phyloP scores from a whole-genome alignment of 2,797 vertebrate genomes.

The Stomatorhinus walkeri region DNA sequence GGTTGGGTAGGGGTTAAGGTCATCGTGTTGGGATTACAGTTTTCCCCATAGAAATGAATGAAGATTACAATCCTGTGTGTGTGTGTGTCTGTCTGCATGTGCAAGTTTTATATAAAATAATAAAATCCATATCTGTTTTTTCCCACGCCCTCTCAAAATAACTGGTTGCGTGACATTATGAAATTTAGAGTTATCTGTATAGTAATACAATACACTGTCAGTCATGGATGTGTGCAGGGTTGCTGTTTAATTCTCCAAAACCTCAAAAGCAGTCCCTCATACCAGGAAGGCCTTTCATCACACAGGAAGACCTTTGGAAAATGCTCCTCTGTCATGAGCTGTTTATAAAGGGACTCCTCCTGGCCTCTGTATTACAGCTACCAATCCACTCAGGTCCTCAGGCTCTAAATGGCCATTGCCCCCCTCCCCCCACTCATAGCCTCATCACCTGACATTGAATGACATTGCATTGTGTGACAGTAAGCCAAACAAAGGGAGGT shows the following conservation, averaged over 20 bases:
- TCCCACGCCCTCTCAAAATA: too few relatives aligned
- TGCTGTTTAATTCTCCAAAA: neutral
- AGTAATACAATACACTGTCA: neutral
- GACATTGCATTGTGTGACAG: slow-evolving; percentile 28
- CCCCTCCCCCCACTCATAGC: neutral
- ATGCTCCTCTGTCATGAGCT: neutral
- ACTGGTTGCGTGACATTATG: too few relatives aligned
- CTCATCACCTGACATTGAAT: slow-evolving; percentile 10
- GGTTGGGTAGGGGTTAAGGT: neutral
- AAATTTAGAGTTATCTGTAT: neutral
- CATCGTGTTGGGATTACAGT: neutral
- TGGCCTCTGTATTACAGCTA: neutral
- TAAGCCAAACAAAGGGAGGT: slow-evolving; percentile 39
- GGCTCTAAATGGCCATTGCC: neutral
- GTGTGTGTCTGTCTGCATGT: too few relatives aligned
- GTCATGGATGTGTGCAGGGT: neutral
- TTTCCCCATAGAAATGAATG: neutral
- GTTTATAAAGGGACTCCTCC: neutral
- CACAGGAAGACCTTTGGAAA: neutral
- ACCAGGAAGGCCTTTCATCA: neutral
- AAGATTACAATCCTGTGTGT: too few relatives aligned
- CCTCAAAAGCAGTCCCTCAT: neutral
- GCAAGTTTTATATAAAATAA: too few relatives aligned
- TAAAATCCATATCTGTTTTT: too few relatives aligned
- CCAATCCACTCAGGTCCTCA: neutral